These are phyloP conservation scores for Andinoacara biseriatus DNA, from an alignment of 2,113 vertebrate species.

Conservation along the genomic window DNA sequence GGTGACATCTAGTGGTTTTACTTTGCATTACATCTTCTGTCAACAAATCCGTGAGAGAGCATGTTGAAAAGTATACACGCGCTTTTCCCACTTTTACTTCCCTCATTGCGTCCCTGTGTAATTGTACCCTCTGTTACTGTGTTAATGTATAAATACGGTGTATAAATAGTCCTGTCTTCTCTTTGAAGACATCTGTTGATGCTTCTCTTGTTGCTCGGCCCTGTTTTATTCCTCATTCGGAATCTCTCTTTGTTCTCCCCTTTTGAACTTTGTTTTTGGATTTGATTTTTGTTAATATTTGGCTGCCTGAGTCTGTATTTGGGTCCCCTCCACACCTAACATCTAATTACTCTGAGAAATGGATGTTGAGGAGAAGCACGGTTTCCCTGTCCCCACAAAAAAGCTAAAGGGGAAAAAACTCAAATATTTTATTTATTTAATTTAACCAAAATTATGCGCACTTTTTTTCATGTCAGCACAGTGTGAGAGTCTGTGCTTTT, in stretches of 20 bases:
- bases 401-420: background rate
- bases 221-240: too few relatives aligned
- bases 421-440: background rate
- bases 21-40: background rate
- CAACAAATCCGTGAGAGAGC: too few relatives aligned
- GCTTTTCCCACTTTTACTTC: too few relatives aligned
- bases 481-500: background rate
- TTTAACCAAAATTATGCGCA: background rate
- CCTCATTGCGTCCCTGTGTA: too few relatives aligned
- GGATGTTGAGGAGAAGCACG: background rate
- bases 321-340: background rate
- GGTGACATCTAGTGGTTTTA: background rate
- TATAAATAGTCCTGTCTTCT: too few relatives aligned
- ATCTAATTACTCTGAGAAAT: constrained; percentile 2
- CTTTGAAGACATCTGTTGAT: too few relatives aligned
- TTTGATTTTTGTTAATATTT: too few relatives aligned
- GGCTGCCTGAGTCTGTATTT: background rate
- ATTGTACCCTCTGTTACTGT: too few relatives aligned
- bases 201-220: too few relatives aligned
- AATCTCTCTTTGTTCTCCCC: too few relatives aligned
- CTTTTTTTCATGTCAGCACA: background rate
- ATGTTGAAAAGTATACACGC: too few relatives aligned
- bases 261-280: background rate
- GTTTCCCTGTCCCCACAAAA: background rate
- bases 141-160: too few relatives aligned